phyloP scores from a whole-genome alignment of 2,888 invertebrate species.

The Cataglyphis albicans region DNA sequence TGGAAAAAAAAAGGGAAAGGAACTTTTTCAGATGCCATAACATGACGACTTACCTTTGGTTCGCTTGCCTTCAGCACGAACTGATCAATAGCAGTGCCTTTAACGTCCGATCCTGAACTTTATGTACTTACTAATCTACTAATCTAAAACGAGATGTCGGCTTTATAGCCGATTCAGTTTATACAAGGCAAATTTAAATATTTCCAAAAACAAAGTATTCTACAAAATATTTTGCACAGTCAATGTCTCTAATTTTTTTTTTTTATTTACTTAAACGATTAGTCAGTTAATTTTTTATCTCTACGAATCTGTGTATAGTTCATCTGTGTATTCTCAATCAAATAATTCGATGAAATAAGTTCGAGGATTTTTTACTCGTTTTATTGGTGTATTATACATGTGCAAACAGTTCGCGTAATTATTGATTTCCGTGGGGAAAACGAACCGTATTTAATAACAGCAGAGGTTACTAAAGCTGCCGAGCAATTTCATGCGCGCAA shows the following conservation, averaged over 20 bases:
- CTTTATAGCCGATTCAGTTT: background rate
- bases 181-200: slow-evolving; percentile 1
- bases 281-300: background rate
- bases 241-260: background rate
- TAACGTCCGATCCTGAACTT: slow-evolving; percentile 79
- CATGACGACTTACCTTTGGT: slow-evolving; percentile 81
- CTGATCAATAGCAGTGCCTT: slow-evolving; percentile 80
- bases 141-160: slow-evolving; percentile 44
- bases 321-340: background rate
- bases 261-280: background rate
- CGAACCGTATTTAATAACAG: slow-evolving; percentile 18
- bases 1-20: slow-evolving; percentile 66
- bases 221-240: slow-evolving; percentile 9
- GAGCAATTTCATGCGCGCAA: slow-evolving; percentile 12
- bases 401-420: slow-evolving; percentile 11
- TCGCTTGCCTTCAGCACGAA: slow-evolving; percentile 79
- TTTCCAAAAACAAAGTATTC: slow-evolving; percentile 3
- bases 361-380: background rate
- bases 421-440: slow-evolving; percentile 3
- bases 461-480: background rate
- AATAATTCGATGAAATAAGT: background rate
- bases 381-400: background rate
- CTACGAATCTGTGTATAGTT: background rate
- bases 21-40: slow-evolving; percentile 74
- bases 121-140: slow-evolving; percentile 73